Evolutionary conservation across 1,140 invertebrate species (phyloP).

Genomic region (Phymastichus coffea): DNA sequence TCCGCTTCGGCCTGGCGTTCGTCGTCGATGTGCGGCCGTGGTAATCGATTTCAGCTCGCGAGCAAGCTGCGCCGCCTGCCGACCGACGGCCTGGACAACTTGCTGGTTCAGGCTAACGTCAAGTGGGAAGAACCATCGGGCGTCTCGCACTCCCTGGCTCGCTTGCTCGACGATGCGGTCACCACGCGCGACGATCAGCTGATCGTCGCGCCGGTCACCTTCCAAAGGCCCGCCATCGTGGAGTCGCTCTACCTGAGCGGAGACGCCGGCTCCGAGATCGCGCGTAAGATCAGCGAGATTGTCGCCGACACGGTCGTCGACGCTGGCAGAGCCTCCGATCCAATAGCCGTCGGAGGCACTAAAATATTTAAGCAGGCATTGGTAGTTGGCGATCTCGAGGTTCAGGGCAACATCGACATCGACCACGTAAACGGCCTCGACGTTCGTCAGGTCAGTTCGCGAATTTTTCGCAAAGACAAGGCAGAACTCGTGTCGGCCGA

Average conservation of each 20-base stretch:
- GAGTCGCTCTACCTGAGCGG: neutral
- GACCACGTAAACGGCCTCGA: conserved; percentile 33
- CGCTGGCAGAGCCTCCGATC: neutral
- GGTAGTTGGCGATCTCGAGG: conserved; percentile 7
- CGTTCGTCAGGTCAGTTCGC: conserved; percentile 34
- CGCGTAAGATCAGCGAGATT: conserved; percentile 31
- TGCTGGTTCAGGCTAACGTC: conserved; percentile 29
- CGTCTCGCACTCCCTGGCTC: conserved; percentile 11
- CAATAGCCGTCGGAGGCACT: conserved; percentile 31
- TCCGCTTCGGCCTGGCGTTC: no score
- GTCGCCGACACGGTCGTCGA: conserved; percentile 35
- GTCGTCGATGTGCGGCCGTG: no score
- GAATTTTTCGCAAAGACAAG: conserved; percentile 34
- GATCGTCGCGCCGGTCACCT: conserved; percentile 18
- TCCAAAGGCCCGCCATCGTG: neutral
- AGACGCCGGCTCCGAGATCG: neutral
- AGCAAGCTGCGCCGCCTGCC: no score
- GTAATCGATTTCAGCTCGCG: no score
- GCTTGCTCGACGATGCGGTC: conserved; percentile 35
- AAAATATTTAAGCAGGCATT: conserved; percentile 36
- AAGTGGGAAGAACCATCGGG: conserved; percentile 25
- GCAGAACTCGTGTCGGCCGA: conserved; percentile 28
- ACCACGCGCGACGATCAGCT: conserved; percentile 35
- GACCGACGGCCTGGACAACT: no score
- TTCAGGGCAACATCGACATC: conserved; percentile 28